Base-by-base conservation (phyloP, 2,113 vertebrate species). In the Campylomormyrus tamandua region DNA sequence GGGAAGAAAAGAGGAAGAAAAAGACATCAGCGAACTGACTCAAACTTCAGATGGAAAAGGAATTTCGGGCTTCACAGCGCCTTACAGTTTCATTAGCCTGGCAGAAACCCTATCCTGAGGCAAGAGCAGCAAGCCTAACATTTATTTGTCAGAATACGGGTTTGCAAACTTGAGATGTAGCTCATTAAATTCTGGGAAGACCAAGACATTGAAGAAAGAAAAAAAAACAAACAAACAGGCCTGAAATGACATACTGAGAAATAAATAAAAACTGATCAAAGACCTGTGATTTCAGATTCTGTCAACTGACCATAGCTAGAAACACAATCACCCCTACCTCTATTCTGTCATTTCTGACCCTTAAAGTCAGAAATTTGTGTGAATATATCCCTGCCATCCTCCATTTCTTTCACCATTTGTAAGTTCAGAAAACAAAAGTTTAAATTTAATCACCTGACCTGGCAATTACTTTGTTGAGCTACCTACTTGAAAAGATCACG, bases 121-220 rank as follows among this genome's bases (percentile, higher is more conserved):
- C 24, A 49, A n/a, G 3, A 80, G 35, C 35, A 80, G 74, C 11
- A 42, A 49, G 21, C 83, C 83, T 27, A 85, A 85, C 83, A 85
- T 85, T 49, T 85, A 80, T 80, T 80, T 42, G 74, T 80, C 74
- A 80, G 74, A 80, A 80, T 80, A 80, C 17, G 35, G 74, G 31
- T 80, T 42, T 80, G 74, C 74, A 80, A 80, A 80, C 35, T 80
- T 42, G 35, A 80, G 74, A 80, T 77, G 31, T 77, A 35, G 11
- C 70, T 77, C 70, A 77, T 80, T 42, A 42, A 80, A 80, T 39
- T 42, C 17, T 39, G 15, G 74, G 74, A 80, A 80, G 74, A 35
- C 74, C 24, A 48, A 24, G 39, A 24, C 83, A 24, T 4, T n/a
- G 19, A 42, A 4, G 0, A 42, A 17, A 77, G 1, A 0, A n/a